A percentile compares a stretch with the other conserved stretches of the same genome.
Evolutionary conservation across 2,113 vertebrate species (phyloP).

Genomic region (Grallaria varia): DNA sequence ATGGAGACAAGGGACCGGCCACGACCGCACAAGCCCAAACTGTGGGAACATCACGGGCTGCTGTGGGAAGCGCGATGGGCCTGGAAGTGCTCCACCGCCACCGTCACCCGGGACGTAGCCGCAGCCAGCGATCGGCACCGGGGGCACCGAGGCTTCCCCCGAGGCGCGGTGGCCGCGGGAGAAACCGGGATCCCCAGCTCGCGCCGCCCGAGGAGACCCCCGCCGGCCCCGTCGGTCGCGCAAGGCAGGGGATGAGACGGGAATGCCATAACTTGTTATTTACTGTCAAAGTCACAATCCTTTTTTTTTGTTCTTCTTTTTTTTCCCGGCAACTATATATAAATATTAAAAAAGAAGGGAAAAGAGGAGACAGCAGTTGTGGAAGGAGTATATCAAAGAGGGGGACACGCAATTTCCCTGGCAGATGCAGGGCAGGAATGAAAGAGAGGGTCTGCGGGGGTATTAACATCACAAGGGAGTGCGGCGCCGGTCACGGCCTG

Average conservation of each 20-base stretch:
- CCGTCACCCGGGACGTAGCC: background rate
- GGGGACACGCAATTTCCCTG: background rate
- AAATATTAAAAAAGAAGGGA: background rate
- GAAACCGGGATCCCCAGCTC: background rate
- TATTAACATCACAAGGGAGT: slow-evolving; percentile 72
- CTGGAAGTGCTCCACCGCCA: background rate
- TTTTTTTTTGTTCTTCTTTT: slow-evolving; percentile 51
- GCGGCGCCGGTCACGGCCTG: slow-evolving; percentile 36
- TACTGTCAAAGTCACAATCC: slow-evolving; percentile 42
- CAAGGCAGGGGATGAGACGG: slow-evolving; percentile 12
- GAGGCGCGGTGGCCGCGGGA: background rate
- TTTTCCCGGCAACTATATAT: background rate
- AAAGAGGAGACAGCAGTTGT: background rate
- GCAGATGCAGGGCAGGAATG: slow-evolving; percentile 46
- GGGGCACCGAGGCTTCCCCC: background rate
- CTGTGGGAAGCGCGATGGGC: background rate
- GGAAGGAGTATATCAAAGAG: slow-evolving; percentile 70
- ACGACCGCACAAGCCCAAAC: slow-evolving; percentile 12
- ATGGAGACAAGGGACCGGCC: slow-evolving; percentile 60
- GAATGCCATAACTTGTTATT: slow-evolving; percentile 63
- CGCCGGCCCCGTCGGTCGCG: background rate
- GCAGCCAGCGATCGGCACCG: background rate
- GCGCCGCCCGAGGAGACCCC: no score
- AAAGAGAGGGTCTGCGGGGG: background rate
- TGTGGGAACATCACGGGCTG: slow-evolving; percentile 46